phyloP scores from a whole-genome alignment of 2,888 invertebrate genomes.

The Digitonthophagus gazella region DNA sequence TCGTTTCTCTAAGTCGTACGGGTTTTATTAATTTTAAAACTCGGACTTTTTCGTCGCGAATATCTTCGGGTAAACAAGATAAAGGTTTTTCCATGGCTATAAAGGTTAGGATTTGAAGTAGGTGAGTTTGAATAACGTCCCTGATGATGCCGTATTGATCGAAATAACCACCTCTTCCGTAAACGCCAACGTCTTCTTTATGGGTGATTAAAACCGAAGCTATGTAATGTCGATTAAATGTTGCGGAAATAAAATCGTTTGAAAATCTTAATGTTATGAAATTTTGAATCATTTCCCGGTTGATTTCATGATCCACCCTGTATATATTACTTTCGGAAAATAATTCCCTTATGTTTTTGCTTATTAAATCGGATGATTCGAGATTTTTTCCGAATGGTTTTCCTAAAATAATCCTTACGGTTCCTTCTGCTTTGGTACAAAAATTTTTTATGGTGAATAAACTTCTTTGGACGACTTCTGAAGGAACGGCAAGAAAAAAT shows the following conservation, averaged over 20 bases:
- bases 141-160: conserved; percentile 94
- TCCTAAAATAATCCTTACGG: conserved; percentile 89
- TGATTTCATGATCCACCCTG: conserved; percentile 93
- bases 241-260: conserved; percentile 84
- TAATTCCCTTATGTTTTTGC: conserved; percentile 73
- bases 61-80: conserved; percentile 87
- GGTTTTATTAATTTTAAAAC: conserved; percentile 80
- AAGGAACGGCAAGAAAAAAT: conserved; percentile 92
- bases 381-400: conserved; percentile 94
- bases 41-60: conserved; percentile 90
- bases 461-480: conserved; percentile 82
- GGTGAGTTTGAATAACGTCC: conserved; percentile 97
- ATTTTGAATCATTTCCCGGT: conserved; percentile 98
- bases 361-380: conserved; percentile 72
- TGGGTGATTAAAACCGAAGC: conserved; percentile 89
- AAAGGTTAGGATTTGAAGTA: conserved; percentile 90
- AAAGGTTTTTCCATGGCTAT: conserved; percentile 97
- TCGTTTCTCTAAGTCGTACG: conserved; percentile 70
- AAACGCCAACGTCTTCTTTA: conserved; percentile 95
- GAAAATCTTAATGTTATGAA: conserved; percentile 86
- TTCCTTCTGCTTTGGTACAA: conserved; percentile 76
- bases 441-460: conserved; percentile 75
- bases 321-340: conserved; percentile 92
- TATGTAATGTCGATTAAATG: conserved; percentile 93
- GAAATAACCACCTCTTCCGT: conserved; percentile 94